Percentiles rank a stretch among this genome's conserved stretches.
Conservation (phyloP, 2,797 vertebrate genomes). For the Australoheros facetus region DNA sequence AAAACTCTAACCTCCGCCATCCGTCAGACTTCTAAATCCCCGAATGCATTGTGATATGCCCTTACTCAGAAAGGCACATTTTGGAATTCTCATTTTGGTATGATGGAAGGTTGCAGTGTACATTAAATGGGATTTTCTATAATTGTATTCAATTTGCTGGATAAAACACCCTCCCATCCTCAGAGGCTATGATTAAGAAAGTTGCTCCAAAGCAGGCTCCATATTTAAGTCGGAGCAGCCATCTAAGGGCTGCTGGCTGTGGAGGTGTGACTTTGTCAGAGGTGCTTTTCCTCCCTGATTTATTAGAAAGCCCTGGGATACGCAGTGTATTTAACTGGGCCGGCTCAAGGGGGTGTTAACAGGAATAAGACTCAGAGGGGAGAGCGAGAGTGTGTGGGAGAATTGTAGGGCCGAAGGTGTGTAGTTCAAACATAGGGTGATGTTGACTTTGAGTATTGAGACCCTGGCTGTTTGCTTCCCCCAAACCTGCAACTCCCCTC, state of each 20-base stretch:
- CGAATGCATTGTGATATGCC: slow-evolving; percentile 1
- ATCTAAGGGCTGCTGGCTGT: slow-evolving; percentile 48
- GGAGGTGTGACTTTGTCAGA: slow-evolving; percentile 76
- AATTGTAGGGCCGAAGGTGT: slow-evolving; percentile 73
- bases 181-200: slow-evolving; percentile 33
- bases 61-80: slow-evolving; percentile 19
- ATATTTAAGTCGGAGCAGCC: slow-evolving; percentile 51
- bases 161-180: slow-evolving; percentile 34
- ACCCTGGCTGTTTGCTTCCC: slow-evolving; percentile 78
- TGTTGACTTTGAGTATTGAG: slow-evolving; percentile 80
- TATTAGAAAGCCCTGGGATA: slow-evolving; percentile 72
- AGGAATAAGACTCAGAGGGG: slow-evolving; percentile 64
- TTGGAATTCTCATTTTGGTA: slow-evolving; percentile 3
- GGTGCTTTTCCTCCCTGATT: slow-evolving; percentile 77
- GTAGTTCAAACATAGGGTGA: slow-evolving; percentile 81
- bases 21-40: slow-evolving; percentile 29
- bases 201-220: slow-evolving; percentile 38
- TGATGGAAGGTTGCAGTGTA: neutral
- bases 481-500: slow-evolving; percentile 49
- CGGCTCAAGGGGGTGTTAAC: slow-evolving; percentile 58
- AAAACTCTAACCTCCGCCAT: slow-evolving; percentile 42
- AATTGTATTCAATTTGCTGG: slow-evolving; percentile 21
- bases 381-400: slow-evolving; percentile 73
- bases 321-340: slow-evolving; percentile 77
- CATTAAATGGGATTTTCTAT: slow-evolving; percentile 34